phyloP scores from a whole-genome alignment of 2,888 invertebrate genomes.

The Eilema caniola region DNA sequence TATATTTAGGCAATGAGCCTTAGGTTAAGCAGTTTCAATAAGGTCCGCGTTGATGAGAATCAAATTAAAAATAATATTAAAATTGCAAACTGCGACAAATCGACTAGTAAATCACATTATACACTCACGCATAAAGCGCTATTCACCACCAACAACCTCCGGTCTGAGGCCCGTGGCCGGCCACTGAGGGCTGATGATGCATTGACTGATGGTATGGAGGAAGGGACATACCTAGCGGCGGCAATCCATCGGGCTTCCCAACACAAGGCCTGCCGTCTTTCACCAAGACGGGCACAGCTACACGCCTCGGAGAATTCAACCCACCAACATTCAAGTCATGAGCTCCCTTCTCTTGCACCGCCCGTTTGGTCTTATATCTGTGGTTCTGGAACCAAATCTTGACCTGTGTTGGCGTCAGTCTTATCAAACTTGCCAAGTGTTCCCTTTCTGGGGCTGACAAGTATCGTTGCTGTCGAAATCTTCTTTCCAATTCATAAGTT shows the following conservation, averaged over 20 bases:
- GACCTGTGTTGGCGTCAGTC: constrained; percentile 98
- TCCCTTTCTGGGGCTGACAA: constrained; percentile 99
- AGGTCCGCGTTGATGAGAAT: too few species aligned
- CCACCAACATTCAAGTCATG: constrained; percentile 90
- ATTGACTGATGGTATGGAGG: constrained; percentile 83
- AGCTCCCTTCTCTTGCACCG: constrained; percentile 96
- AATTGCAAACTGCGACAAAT: constrained; percentile 46
- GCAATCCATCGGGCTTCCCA: constrained; percentile 85
- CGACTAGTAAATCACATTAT: constrained; percentile 77
- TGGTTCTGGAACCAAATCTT: constrained; percentile 99
- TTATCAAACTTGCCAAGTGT: constrained; percentile 97
- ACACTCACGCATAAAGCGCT: constrained; percentile 27
- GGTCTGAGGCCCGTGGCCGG: constrained; percentile 74
- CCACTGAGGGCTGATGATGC: constrained; percentile 77
- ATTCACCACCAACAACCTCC: constrained; percentile 87
- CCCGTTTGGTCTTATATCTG: constrained; percentile 99
- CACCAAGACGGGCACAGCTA: constrained; percentile 97
- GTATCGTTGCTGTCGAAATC: constrained; percentile 98
- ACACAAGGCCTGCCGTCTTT: constrained; percentile 97
- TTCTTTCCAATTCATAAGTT: constrained; percentile 97
- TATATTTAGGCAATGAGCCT: too few species aligned
- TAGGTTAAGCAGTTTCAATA: too few species aligned
- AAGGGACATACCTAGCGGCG: constrained; percentile 79
- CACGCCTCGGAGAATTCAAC: constrained; percentile 94
- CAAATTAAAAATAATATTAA: constrained; percentile 3